Evolutionary conservation across 2,113 vertebrate species (phyloP).

Genomic region (Delphinapterus leucas): DNA sequence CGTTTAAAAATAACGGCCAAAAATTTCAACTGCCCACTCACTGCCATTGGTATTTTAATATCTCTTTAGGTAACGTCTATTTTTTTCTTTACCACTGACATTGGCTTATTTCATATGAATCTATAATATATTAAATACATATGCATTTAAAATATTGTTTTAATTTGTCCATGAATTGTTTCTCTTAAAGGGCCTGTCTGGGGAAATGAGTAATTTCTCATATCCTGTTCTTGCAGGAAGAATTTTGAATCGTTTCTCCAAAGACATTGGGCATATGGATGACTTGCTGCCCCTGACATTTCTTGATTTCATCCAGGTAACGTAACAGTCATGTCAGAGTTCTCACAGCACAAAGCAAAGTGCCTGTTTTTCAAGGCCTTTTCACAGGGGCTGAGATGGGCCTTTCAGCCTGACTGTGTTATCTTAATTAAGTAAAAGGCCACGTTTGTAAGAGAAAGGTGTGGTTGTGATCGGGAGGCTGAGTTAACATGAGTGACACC

Average conservation of each 20-base stretch:
- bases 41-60: background rate
- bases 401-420: conserved; percentile 53
- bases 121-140: conserved; percentile 41
- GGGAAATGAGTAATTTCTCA: conserved; percentile 71
- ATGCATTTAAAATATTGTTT: conserved; percentile 68
- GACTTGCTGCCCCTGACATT: conserved; percentile 92
- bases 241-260: conserved; percentile 96
- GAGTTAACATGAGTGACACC: conserved; percentile 84
- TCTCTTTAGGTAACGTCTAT: conserved; percentile 38
- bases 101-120: conserved; percentile 60
- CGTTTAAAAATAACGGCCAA: background rate
- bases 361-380: conserved; percentile 68
- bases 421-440: conserved; percentile 88
- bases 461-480: conserved; percentile 82
- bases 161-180: conserved; percentile 54
- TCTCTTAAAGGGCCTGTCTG: conserved; percentile 29
- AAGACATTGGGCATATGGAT: conserved; percentile 96
- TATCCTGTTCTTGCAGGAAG: conserved; percentile 84
- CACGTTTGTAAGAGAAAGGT: conserved; percentile 87
- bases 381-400: background rate
- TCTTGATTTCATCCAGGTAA: conserved; percentile 96
- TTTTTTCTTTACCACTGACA: conserved; percentile 59
- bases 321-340: conserved; percentile 54
- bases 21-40: background rate
- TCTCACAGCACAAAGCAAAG: background rate